phyloP scores from a whole-genome alignment of 2,888 invertebrate genomes.

The Pandemis cinnamomeana region DNA sequence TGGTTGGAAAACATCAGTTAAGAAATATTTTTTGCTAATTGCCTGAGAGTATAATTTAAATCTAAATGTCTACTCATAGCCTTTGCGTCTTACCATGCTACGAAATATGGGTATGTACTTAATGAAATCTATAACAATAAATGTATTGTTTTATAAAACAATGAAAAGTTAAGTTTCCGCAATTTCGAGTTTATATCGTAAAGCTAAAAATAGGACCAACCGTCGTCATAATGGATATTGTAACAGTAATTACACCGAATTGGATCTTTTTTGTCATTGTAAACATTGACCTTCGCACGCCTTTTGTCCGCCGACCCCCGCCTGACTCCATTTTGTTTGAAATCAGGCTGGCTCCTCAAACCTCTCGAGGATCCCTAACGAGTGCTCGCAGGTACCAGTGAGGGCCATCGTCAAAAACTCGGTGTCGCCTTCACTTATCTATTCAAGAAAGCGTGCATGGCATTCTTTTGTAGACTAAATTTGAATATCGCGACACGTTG shows the following conservation, averaged over 20 bases:
- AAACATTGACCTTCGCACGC: slow-evolving; percentile 40
- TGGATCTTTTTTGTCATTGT: slow-evolving; percentile 24
- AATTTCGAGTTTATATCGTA: neutral
- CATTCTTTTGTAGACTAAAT: slow-evolving; percentile 32
- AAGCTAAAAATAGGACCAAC: slow-evolving; percentile 33
- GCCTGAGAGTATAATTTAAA: too few species aligned
- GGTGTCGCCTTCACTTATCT: slow-evolving; percentile 37
- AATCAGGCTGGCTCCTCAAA: slow-evolving; percentile 37
- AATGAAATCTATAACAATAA: too few species aligned
- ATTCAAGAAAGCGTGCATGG: slow-evolving; percentile 37
- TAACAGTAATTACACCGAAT: slow-evolving; percentile 21
- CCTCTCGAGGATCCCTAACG: slow-evolving; percentile 42
- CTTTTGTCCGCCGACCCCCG: slow-evolving; percentile 40
- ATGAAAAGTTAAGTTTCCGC: too few species aligned
- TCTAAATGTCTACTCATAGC: too few species aligned
- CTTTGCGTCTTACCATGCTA: too few species aligned
- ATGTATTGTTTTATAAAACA: too few species aligned
- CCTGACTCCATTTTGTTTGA: slow-evolving; percentile 42
- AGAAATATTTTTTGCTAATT: too few species aligned
- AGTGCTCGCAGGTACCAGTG: slow-evolving; percentile 37
- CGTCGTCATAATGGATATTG: slow-evolving; percentile 1
- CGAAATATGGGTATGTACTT: too few species aligned
- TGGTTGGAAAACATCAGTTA: too few species aligned
- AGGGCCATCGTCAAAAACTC: slow-evolving; percentile 36
- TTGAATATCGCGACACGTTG: slow-evolving; percentile 16